Evolutionary conservation across 2,113 vertebrate species (phyloP), one percentile per base, ranked within the genome.

Genomic region (Pseudolaguvia tuberculata): DNA sequence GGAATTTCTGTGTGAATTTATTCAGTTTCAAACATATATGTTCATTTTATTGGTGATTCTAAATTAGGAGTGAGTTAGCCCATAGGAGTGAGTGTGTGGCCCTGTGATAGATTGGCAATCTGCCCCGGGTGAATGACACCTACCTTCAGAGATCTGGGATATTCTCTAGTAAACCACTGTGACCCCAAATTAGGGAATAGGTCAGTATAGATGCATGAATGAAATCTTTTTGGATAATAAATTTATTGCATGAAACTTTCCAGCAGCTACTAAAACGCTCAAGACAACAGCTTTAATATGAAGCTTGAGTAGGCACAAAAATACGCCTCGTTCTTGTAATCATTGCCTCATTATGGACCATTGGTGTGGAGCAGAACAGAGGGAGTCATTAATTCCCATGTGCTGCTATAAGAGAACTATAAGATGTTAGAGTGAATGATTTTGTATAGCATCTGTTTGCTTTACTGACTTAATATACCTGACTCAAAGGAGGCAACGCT

Each of bases 401-500:
- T 31, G 62, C 57, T 31, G 62, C 71, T 73, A 31, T 21, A 57
- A 42, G 63, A 57, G 58, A 55, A 68, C 62, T 75, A 47, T 75
- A 39, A 13, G 71, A 75, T 45, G 50, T 47, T 35, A n/a, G 39
- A 42, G 17, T 27, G 35, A 48, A 21, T 48, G 18, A 15, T 45
- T 67, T 12, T 48, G 35, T 29, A 47, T 15, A 29, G 65, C 13
- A 23, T 66, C 45, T 65, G 9, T 56, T 79, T 45, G 18, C n/a
- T 42, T 75, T 69, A 29, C 51, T 50, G 53, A 75, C 68, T 68
- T 11, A 52, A 66, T 72, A 66, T 14, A 35, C 42, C n/a, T 31
- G 58, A 73, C 47, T 78, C 72, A 69, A 18, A 51, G 42, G 45
- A 62, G 67, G 23, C 23, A 79, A 42, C 48, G 73, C 70, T 86